Evolutionary conservation across 2,113 vertebrate species (phyloP), one percentile per base, ranked within the genome.

Genomic region (Bambusicola thoracicus): DNA sequence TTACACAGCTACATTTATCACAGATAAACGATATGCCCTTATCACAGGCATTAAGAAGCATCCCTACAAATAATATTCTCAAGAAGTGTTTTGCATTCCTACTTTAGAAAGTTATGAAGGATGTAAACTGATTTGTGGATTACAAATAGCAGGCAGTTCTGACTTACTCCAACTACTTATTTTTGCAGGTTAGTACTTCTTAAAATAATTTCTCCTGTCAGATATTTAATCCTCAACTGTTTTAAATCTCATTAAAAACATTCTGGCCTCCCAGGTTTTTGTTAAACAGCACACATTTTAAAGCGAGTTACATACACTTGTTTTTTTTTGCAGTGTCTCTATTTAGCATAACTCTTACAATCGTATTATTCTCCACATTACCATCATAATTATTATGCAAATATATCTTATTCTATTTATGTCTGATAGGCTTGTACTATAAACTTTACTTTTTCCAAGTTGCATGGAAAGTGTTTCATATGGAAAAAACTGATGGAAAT

Each of bases 211-310:
- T 93, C 11, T 93, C 38, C 46, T 75, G 6, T 55, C 51, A 88
- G 18, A 67, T 58, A 44, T 44, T 21, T 77, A 73, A 22, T 74
- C 29, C 20, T 40, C 65, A 25, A 55, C 25, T 72, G 75, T 41
- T 96, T 83, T 30, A 79, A 79, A 87, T 48, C 22, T 77, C n/a
- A 75, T 70, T 72, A 30, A 84, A 90, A 88, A 11, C 30, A 75
- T 65, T 86, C 34, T 78, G 22, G 24, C 5, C 27, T 72, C 43
- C 43, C 61, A 10, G 18, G 34, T 41, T 86, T 90, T 68, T 53
- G 67, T 51, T 93, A 81, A 78, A 72, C 5, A 73, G 62, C 5
- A 58, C 6, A 77, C 3, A 75, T 75, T 93, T 88, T 84, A 67
- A 48, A 81, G 77, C 55, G 0, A 88, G 92, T 61, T 55, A 27